Conservation (phyloP, 1,140 invertebrate species). For the Ptiloglossa arizonensis region DNA sequence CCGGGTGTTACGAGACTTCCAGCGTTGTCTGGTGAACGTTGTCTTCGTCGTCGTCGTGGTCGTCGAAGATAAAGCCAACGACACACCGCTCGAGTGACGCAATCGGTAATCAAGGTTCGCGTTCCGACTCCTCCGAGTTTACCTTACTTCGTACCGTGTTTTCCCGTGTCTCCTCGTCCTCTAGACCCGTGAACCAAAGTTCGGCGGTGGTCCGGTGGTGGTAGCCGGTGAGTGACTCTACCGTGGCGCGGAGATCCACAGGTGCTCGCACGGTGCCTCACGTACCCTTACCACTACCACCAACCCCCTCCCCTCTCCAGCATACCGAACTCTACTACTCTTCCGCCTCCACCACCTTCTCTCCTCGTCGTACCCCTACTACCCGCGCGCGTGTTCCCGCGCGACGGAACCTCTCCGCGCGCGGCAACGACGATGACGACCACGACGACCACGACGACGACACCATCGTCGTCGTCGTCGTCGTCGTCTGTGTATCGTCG, state of each 20-base stretch:
- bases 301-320: slow-evolving; percentile 62
- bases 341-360: slow-evolving; percentile 63
- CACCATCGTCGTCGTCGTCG: too few species aligned
- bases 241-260: slow-evolving; percentile 76
- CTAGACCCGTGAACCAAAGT: slow-evolving; percentile 59
- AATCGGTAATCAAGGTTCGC: background rate
- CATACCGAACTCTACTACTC: slow-evolving; percentile 53
- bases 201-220: slow-evolving; percentile 77
- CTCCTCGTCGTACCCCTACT: slow-evolving; percentile 58
- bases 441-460: too few species aligned
- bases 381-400: slow-evolving; percentile 19
- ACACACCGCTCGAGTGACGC: too few species aligned
- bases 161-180: slow-evolving; percentile 43
- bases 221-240: slow-evolving; percentile 81
- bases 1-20: background rate
- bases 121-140: slow-evolving; percentile 1
- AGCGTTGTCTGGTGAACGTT: background rate
- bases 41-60: too few species aligned
- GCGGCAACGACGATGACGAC: too few species aligned
- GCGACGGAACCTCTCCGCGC: slow-evolving; percentile 18
- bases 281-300: slow-evolving; percentile 67
- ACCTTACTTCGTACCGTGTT: slow-evolving; percentile 42
- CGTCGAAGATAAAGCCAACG: too few species aligned
- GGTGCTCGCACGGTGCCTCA: slow-evolving; percentile 75
- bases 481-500: slow-evolving; percentile 41